Evolutionary conservation across 64 coral and sea anemone species (phyloP), one percentile per base, ranked within the genome.

Genomic region (Stichodactyla mertensii): DNA sequence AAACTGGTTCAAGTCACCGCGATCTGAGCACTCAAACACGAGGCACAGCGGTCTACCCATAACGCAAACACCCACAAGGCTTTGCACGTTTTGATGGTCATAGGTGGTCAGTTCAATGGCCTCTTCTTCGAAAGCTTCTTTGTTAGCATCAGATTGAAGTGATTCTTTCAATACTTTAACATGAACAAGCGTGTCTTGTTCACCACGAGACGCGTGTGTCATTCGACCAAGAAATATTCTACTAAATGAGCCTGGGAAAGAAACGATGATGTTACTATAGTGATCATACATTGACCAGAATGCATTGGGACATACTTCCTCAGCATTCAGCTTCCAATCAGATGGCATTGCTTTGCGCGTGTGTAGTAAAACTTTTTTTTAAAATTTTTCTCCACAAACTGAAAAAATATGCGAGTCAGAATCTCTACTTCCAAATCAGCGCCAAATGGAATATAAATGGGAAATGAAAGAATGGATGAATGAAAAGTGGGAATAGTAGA

Each of bases 131-230:
- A 99, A 99, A 16, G 79, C 85, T 51, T 86, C 86, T 64, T 87
- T 89, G 18, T 90, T 90, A 20, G 86, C 79, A 20, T 84, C 78
- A 14, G 74, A 77, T 12, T 77, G 88, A 51, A 74, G 56, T 66
- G 77, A 85, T 77, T 93, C 92, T 71, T 95, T 99, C 4, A 94
- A 60, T 26, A 94, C 82, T 84, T 94, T 94, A 12, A 99, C 97
- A 85, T 94, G 88, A 14, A 99, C 86, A 14, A 96, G 36, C 36
- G 79, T 27, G 5, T 95, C 80, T 55, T 86, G 66, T 61, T 81
- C 79, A 14, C 74, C 94, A 53, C 71, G 31, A 19, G 27, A 62
- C 11, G 85, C 69, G 5, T 89, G 88, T 70, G 81, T 88, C 27
- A 96, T 93, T 82, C 86, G 60, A 20, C 91, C 94, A 16, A 96